Conservation (phyloP, 2,888 invertebrate genomes). For the Synergus laeviventris region DNA sequence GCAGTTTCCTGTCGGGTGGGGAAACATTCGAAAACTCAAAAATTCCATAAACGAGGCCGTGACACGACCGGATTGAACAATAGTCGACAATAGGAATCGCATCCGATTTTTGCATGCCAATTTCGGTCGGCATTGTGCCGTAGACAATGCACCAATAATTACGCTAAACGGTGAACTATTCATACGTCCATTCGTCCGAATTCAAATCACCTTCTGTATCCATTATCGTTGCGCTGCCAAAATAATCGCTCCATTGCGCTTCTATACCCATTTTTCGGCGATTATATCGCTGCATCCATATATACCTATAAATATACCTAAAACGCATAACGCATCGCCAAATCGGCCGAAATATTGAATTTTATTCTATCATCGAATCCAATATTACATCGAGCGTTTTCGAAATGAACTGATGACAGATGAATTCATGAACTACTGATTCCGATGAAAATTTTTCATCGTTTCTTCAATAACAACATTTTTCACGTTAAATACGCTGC, state of each 20-base stretch:
- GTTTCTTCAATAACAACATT: background rate
- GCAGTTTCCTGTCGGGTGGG: conserved; percentile 51
- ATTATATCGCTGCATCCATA: conserved; percentile 46
- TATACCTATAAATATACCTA: conserved; percentile 4
- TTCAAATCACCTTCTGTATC: conserved; percentile 73
- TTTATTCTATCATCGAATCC: conserved; percentile 36
- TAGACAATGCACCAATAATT: conserved; percentile 75
- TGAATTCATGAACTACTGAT: conserved; percentile 19
- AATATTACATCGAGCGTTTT: conserved; percentile 28
- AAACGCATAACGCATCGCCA: conserved; percentile 20
- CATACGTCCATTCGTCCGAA: conserved; percentile 73
- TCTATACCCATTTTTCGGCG: conserved; percentile 57
- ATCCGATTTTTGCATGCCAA: conserved; percentile 75
- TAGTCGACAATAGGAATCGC: conserved; percentile 72
- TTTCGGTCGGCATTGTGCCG: conserved; percentile 72
- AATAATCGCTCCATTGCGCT: conserved; percentile 67
- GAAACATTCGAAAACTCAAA: conserved; percentile 66
- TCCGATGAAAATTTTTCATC: background rate
- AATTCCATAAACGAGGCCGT: conserved; percentile 47
- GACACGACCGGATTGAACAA: conserved; percentile 66
- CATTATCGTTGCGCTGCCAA: conserved; percentile 70
- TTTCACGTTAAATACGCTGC: background rate
- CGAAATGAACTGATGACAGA: conserved; percentile 22
- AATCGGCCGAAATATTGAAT: conserved; percentile 28
- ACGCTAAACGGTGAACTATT: conserved; percentile 74